Evolutionary conservation across 2,113 vertebrate genomes (phyloP), one percentile per base, ranked within the genome.

Genomic region (Octodon degus): DNA sequence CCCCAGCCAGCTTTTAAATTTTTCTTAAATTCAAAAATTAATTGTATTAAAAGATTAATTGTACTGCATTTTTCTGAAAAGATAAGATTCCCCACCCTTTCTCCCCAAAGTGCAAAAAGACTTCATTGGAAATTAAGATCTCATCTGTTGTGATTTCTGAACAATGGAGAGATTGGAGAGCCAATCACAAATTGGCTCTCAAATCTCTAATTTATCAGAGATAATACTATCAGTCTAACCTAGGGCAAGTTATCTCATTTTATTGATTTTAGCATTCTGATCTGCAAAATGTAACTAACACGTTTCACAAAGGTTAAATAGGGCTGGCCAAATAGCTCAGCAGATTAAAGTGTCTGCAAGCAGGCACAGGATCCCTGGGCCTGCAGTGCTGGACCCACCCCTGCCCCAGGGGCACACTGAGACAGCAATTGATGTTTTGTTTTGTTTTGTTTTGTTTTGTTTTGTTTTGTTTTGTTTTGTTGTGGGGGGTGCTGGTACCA

Each of bases 51-150:
- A 92, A 87, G 88, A 43, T 58, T 30, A 89, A 67, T 32, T 50
- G 70, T 27, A 25, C 83, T 40, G 68, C 47, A 89, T 30, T 92
- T 92, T 62, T 30, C 50, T 81, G 50, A 85, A 94, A 92, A 86
- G n/a, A 14, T 89, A 53, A 68, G 27, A 76, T 24, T 34, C 34
- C 19, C 2, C 50, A 76, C 4, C 4, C 0, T 2, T 3, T 27
- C 47, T 14, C 1, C 9, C 27, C 58, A 24, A 65, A 86, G 86
- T 25, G 85, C 2, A 79, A 62, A 58, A 14, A n/a, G 9, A 81
- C 32, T 16, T 77, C 67, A 30, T n/a, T 60, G 50, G 53, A 92
- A 84, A 37, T 55, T 43, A 91, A 91, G 79, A 55, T 40, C 55
- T 96, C 27, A 80, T 19, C 47, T 27, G 68, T 60, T 88, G 34